Evolutionary conservation across 1,140 invertebrate species (phyloP).

Genomic region (Hestina assimilis): DNA sequence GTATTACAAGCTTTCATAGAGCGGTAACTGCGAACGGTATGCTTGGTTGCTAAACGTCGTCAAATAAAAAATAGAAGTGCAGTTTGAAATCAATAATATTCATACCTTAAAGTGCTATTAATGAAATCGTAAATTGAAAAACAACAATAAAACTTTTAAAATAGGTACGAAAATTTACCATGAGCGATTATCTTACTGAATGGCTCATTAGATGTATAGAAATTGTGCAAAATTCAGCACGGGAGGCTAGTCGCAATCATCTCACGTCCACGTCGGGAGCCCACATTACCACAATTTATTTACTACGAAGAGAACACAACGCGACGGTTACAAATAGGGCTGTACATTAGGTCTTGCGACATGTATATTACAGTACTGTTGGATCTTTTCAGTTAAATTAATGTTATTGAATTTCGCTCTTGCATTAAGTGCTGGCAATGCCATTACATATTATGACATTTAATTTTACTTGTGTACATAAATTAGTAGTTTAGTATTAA

Average conservation of each 20-base stretch:
- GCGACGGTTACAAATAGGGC: constrained; percentile 21
- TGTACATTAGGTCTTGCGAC: constrained; percentile 19
- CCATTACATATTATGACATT: too few species aligned
- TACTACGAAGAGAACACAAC: constrained; percentile 10
- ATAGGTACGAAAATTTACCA: not conserved
- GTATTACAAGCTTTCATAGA: too few species aligned
- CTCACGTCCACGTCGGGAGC: constrained; percentile 21
- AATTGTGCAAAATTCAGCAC: constrained; percentile 16
- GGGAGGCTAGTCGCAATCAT: constrained; percentile 13
- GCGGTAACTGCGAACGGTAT: too few species aligned
- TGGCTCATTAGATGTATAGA: constrained; percentile 20
- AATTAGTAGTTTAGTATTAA: too few species aligned
- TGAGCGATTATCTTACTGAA: constrained; percentile 8
- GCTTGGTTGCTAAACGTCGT: too few species aligned
- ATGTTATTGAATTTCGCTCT: too few species aligned
- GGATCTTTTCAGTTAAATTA: not conserved
- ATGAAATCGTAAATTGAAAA: not conserved
- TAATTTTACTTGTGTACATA: too few species aligned
- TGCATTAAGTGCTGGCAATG: too few species aligned
- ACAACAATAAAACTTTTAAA: not conserved
- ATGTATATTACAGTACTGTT: constrained; percentile 8
- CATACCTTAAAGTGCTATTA: not conserved
- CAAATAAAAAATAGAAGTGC: too few species aligned
- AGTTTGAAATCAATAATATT: too few species aligned
- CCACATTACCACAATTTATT: constrained; percentile 27